phyloP scores from a whole-genome alignment of 2,113 vertebrate genomes.

The Smithornis capensis region DNA sequence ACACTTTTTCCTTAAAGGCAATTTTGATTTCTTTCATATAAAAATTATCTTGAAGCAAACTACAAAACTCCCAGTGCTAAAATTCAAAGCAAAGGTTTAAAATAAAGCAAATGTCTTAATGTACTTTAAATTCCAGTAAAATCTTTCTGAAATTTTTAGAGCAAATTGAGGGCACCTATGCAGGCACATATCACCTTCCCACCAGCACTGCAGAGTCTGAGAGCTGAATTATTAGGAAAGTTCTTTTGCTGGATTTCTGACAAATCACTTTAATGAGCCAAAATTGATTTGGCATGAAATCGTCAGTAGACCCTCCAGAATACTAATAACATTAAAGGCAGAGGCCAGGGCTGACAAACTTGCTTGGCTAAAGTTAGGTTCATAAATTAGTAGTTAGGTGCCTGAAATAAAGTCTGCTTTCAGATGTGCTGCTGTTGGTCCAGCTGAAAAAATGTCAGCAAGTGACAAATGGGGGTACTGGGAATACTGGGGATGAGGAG shows the following conservation, averaged over 20 bases:
- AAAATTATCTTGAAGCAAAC: neutral
- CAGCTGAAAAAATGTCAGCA: neutral
- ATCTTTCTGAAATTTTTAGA: neutral
- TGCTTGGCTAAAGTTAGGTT: neutral
- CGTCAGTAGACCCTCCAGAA: slow-evolving; percentile 24
- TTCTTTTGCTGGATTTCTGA: slow-evolving; percentile 52
- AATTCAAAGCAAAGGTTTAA: neutral
- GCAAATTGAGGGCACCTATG: neutral
- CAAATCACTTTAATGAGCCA: slow-evolving; percentile 58
- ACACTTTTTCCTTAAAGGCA: neutral
- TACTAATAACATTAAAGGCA: slow-evolving; percentile 32
- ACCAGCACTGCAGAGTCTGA: neutral
- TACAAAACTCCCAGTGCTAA: neutral
- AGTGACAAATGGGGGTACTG: neutral
- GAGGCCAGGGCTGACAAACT: slow-evolving; percentile 12
- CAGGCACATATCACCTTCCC: neutral
- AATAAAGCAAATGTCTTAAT: neutral
- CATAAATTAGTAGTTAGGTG: neutral
- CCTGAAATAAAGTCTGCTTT: neutral
- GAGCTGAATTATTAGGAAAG: slow-evolving; percentile 51
- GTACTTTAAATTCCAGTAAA: slow-evolving; percentile 7
- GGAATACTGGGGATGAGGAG: neutral
- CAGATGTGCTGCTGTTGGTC: neutral
- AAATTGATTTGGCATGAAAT: slow-evolving; percentile 62
- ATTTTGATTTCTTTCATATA: neutral